Percentiles rank a stretch among this genome's conserved stretches.
phyloP scores from a whole-genome alignment of 2,797 vertebrate species.

The Ceryle rudis region DNA sequence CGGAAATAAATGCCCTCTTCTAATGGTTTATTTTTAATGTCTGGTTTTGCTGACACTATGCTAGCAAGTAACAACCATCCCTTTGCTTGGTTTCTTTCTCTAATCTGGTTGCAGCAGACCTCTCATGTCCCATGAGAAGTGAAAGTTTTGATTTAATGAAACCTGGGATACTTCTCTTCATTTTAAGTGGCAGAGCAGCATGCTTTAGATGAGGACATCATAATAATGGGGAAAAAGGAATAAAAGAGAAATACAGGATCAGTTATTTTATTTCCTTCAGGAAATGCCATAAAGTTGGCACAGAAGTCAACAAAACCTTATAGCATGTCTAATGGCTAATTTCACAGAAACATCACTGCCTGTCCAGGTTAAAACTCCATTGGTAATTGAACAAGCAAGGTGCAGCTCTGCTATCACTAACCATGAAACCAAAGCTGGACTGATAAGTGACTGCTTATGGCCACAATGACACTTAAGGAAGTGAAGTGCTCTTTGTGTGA shows the following conservation, averaged over 20 bases:
- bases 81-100: not conserved
- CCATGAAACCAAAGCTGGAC: not conserved
- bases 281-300: not conserved
- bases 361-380: not conserved
- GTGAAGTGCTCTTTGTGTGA: not conserved
- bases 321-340: not conserved
- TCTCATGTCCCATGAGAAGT: not conserved
- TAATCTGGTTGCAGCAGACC: not conserved
- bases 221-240: not conserved
- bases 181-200: not conserved
- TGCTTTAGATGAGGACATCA: not conserved
- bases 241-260: not conserved
- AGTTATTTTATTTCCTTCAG: not conserved
- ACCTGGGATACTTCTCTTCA: not conserved
- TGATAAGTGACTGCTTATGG: not conserved
- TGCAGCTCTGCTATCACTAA: not conserved
- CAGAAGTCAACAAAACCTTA: not conserved
- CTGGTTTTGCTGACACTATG: not conserved
- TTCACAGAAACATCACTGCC: not conserved
- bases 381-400: not conserved
- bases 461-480: not conserved
- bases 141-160: not conserved
- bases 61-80: not conserved
- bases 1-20: not conserved
- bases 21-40: not conserved